phyloP scores from a whole-genome alignment of 2,888 invertebrate genomes.

The Chaetogeoica ovagalla region DNA sequence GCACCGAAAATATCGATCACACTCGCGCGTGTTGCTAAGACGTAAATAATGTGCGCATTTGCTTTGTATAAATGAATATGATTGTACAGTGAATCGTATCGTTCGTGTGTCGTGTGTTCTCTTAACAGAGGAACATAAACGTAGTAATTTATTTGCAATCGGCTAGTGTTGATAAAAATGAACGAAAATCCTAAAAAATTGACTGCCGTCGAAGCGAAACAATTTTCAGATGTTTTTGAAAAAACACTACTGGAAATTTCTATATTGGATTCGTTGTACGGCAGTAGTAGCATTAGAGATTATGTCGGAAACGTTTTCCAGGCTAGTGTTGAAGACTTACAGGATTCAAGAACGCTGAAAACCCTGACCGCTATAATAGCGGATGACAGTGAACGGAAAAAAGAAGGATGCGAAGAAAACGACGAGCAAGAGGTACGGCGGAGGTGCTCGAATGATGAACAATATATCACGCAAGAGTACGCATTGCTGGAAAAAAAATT shows the following conservation, averaged over 20 bases:
- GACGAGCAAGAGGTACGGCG: neutral
- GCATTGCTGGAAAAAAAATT: constrained; percentile 14
- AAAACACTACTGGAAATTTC: constrained; percentile 13
- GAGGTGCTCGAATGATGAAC: no score
- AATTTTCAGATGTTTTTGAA: constrained; percentile 8
- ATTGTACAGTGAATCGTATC: neutral
- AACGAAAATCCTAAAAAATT: neutral
- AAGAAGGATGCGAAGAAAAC: neutral
- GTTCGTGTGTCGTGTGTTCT: no score
- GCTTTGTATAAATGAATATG: neutral
- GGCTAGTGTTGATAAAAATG: neutral
- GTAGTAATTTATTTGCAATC: no score
- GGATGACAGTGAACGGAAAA: neutral
- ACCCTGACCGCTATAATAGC: neutral
- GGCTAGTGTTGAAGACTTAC: neutral
- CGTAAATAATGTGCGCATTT: neutral
- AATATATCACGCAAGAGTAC: neutral
- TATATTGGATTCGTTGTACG: constrained; percentile 16
- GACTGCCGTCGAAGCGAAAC: neutral
- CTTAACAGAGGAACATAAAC: no score
- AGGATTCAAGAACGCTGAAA: constrained; percentile 5
- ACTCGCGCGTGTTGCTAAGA: neutral
- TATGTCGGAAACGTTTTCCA: constrained; percentile 20
- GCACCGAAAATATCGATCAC: neutral
- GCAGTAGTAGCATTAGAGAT: neutral